A percentile compares a stretch with the other conserved stretches of the same genome.
Conservation (phyloP, 2,888 invertebrate species). For the Glyphotaelius pellucidus region DNA sequence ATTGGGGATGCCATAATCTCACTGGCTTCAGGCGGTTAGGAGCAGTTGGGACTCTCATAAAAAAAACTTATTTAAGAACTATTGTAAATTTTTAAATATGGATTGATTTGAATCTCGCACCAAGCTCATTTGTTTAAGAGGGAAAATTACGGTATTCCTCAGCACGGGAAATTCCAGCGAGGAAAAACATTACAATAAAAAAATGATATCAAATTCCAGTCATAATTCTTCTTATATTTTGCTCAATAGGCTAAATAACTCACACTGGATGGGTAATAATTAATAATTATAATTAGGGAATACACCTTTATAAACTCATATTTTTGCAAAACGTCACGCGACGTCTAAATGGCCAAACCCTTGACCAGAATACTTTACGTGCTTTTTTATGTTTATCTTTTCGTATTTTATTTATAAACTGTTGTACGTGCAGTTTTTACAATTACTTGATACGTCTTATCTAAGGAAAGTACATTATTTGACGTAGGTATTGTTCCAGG, state of each 20-base stretch:
- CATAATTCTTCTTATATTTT: background rate
- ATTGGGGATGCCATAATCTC: too few relatives aligned
- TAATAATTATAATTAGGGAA: background rate
- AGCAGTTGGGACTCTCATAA: too few relatives aligned
- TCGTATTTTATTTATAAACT: background rate
- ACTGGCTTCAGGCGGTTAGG: too few relatives aligned
- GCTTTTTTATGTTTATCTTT: background rate
- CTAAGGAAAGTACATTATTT: background rate
- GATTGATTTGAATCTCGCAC: background rate
- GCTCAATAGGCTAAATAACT: background rate
- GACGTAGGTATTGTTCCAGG: conserved; percentile 7
- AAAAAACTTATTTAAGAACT: background rate
- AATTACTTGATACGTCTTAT: background rate
- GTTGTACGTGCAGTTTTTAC: background rate
- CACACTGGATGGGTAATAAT: too few relatives aligned
- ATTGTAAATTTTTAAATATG: background rate
- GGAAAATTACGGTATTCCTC: background rate
- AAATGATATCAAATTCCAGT: too few relatives aligned
- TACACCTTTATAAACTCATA: background rate
- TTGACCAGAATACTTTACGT: background rate
- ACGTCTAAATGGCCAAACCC: background rate
- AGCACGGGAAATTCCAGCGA: too few relatives aligned
- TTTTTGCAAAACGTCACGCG: background rate
- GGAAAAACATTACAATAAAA: too few relatives aligned
- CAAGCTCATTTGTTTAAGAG: background rate